phyloP scores from a whole-genome alignment of 2,797 vertebrate genomes.

The Chrysolophus pictus region DNA sequence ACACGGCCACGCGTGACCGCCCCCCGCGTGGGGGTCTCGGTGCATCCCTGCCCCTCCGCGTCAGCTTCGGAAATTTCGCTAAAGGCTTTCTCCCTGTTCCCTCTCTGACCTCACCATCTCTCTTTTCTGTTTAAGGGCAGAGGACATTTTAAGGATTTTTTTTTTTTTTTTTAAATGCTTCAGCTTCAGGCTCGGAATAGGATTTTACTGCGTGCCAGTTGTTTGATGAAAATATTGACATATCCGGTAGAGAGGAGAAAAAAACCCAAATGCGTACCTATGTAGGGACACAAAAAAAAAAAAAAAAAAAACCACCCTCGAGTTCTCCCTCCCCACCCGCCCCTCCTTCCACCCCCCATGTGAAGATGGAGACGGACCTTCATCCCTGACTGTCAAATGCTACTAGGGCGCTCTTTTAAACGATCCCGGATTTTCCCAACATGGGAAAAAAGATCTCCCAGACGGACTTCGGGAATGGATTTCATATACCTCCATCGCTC shows the following conservation, averaged over 20 bases:
- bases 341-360: not conserved
- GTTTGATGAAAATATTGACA: conserved; percentile 34
- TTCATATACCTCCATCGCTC: not conserved
- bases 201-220: conserved; percentile 65
- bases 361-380: conserved; percentile 49
- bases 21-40: not conserved
- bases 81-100: not conserved
- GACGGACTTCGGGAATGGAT: conserved; percentile 1
- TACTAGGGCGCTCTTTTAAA: not conserved
- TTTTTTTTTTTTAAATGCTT: conserved; percentile 45
- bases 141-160: conserved; percentile 39
- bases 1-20: not conserved
- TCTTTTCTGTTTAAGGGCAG: not conserved
- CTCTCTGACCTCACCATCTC: not conserved
- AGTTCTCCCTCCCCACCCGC: not conserved
- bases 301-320: not conserved
- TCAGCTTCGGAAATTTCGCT: conserved; percentile 45
- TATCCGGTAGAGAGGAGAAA: not conserved
- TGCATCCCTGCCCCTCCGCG: not conserved
- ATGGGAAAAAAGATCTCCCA: not conserved
- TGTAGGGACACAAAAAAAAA: not conserved
- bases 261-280: not conserved
- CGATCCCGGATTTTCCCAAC: not conserved
- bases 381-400: conserved; percentile 11
- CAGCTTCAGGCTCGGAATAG: conserved; percentile 62